Evolutionary conservation across 1,140 invertebrate species (phyloP).

Genomic region (Callitettix versicolor): DNA sequence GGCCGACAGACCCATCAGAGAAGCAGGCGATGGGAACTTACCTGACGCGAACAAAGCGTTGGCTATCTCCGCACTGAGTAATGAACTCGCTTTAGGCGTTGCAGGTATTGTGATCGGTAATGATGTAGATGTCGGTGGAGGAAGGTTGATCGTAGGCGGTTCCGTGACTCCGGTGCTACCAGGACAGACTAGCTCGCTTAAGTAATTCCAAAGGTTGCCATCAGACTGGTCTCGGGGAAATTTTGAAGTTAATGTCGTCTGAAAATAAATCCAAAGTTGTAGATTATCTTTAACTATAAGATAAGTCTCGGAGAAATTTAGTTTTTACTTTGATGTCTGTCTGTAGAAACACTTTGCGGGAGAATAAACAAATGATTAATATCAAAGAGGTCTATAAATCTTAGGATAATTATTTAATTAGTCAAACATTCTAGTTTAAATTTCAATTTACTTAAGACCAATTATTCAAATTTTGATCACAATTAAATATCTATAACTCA

Average conservation of each 20-base stretch:
- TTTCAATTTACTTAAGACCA: too few relatives aligned
- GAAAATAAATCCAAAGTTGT: slow-evolving; percentile 8
- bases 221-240: slow-evolving; percentile 28
- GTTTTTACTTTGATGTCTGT: too few relatives aligned
- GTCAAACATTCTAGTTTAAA: too few relatives aligned
- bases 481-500: too few relatives aligned
- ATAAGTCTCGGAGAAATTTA: too few relatives aligned
- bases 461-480: too few relatives aligned
- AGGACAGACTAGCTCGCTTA: slow-evolving; percentile 24
- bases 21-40: slow-evolving; percentile 23
- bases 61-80: slow-evolving; percentile 23
- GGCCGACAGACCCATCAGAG: slow-evolving; percentile 20
- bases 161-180: slow-evolving; percentile 7
- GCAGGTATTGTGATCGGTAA: slow-evolving; percentile 12
- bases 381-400: too few relatives aligned
- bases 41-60: slow-evolving; percentile 25
- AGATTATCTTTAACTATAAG: not conserved
- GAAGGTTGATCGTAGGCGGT: slow-evolving; percentile 3
- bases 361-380: too few relatives aligned
- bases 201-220: slow-evolving; percentile 25
- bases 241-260: slow-evolving; percentile 27
- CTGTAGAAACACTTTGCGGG: too few relatives aligned
- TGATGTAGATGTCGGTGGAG: not conserved
- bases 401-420: too few relatives aligned
- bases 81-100: slow-evolving; percentile 1